Base-by-base conservation (phyloP, 2,888 invertebrate species). In the Anarsia innoxiella region DNA sequence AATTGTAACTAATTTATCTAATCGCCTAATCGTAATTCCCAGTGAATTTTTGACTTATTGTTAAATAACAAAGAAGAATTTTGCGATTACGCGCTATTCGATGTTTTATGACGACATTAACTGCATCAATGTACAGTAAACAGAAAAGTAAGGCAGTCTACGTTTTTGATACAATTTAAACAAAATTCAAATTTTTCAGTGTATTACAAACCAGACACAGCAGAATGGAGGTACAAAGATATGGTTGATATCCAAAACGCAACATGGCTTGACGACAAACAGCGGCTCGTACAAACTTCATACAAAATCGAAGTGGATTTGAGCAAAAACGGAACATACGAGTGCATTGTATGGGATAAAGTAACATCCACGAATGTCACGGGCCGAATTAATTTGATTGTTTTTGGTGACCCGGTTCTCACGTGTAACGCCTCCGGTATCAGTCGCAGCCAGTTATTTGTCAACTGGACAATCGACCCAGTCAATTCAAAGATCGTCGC, bases 381-480 rank as follows among this genome's bases (percentile, higher is more conserved):
- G 25, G 88, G 71, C 2, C 56, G 63, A 13, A 70, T 86, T 2
- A 77, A 85, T 19, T 60, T 92, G 0, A 74, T 88, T 25, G 90
- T 94, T 0, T 83, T 89, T 48, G 91, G 91, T 49, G 87, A 87
- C 39, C 94, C 95, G 0, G 88, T 89, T 62, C 86, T 94, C 1
- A 88, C 94, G 45, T 90, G 92, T 53, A 88, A 88, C 40, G 89
- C 91, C 0, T 92, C 92, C 64, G 89, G 93, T 0, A 92, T 95
- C 11, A 93, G 91, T 35, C 88, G 89, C 0, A 87, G 88, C 4
- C 89, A 91, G 64, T 88, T 95, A 29, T 95, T 88, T 66, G 65
- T 95, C 1, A 94, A 94, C 61, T 95, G 95, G 94, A 94, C 93
- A 0, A 87, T 93, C 0, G 88, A 90, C 41, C 88, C 91, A 42